Conservation (phyloP, 2,113 vertebrate genomes). For the Coturnix japonica region DNA sequence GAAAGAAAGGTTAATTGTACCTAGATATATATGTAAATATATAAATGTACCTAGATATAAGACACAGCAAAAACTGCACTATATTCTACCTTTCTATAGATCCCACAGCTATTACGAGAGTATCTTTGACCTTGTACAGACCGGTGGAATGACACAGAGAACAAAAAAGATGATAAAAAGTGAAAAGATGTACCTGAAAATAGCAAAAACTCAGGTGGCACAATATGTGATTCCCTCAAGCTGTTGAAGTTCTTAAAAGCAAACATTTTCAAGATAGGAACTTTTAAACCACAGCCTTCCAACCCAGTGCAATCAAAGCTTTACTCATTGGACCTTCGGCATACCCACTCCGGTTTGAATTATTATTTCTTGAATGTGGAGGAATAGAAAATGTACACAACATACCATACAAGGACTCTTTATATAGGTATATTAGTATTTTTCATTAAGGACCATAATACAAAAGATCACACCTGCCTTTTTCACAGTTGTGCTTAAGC, state of each 20-base stretch:
- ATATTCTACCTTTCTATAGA: neutral
- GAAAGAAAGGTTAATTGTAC: too few species aligned
- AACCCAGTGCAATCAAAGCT: neutral
- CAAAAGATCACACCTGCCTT: neutral
- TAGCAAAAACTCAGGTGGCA: neutral
- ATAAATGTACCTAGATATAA: neutral
- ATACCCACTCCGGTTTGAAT: neutral
- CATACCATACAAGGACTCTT: neutral
- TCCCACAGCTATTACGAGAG: neutral
- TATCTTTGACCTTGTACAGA: neutral
- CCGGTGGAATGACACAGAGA: neutral
- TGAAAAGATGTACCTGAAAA: neutral
- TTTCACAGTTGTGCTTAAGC: neutral
- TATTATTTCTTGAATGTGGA: neutral
- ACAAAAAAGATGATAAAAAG: neutral
- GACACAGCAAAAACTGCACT: neutral
- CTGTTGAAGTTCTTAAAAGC: neutral
- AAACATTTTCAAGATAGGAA: neutral
- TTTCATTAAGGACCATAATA: neutral
- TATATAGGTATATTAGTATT: neutral
- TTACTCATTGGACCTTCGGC: too few species aligned
- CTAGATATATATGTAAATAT: too few species aligned
- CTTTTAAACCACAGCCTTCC: neutral
- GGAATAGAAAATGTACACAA: neutral
- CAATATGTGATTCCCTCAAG: rapidly evolving